Percentiles rank a stretch among this genome's conserved stretches.
phyloP scores from a whole-genome alignment of 1,140 invertebrate genomes.

The Halotydeus destructor region DNA sequence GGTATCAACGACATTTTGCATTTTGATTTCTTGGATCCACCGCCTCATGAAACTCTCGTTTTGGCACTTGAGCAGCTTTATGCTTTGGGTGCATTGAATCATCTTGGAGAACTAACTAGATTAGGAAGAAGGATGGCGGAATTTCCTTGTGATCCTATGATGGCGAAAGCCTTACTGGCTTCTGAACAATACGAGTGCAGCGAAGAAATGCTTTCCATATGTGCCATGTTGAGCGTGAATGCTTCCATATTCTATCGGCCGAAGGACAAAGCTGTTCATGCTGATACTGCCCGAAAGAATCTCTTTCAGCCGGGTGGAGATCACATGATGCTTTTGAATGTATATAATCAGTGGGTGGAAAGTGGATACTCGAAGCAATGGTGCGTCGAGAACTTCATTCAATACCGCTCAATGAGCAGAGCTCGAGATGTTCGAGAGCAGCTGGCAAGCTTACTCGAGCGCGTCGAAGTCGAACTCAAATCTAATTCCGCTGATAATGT shows the following conservation, averaged over 20 bases:
- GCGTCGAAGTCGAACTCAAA: conserved; percentile 90
- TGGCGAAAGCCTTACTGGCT: conserved; percentile 99
- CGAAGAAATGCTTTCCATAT: conserved; percentile 93
- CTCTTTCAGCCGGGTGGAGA: conserved; percentile 98
- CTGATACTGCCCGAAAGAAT: conserved; percentile 96
- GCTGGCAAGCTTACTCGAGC: conserved; percentile 90
- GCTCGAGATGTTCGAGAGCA: conserved; percentile 98
- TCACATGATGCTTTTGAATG: conserved; percentile 87
- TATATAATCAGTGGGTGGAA: conserved; percentile 98
- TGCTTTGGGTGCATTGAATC: conserved; percentile 86
- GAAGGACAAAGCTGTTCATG: conserved; percentile 84
- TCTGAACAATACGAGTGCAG: conserved; percentile 94
- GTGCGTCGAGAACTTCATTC: conserved; percentile 99
- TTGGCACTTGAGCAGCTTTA: conserved; percentile 94
- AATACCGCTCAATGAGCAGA: conserved; percentile 77
- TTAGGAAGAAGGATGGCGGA: conserved; percentile 94
- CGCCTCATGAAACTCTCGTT: conserved; percentile 59
- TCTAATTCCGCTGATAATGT: conserved; percentile 88
- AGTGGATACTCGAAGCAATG: conserved; percentile 97
- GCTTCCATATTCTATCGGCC: conserved; percentile 81
- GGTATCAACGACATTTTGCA: conserved; percentile 98
- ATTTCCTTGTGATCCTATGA: conserved; percentile 91
- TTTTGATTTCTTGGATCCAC: conserved; percentile 99
- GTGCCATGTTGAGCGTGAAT: conserved; percentile 96
- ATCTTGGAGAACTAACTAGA: conserved; percentile 81